A percentile compares a stretch with the other conserved stretches of the same genome.
Conservation (phyloP, 2,797 vertebrate genomes). For the Tadarida brasiliensis region DNA sequence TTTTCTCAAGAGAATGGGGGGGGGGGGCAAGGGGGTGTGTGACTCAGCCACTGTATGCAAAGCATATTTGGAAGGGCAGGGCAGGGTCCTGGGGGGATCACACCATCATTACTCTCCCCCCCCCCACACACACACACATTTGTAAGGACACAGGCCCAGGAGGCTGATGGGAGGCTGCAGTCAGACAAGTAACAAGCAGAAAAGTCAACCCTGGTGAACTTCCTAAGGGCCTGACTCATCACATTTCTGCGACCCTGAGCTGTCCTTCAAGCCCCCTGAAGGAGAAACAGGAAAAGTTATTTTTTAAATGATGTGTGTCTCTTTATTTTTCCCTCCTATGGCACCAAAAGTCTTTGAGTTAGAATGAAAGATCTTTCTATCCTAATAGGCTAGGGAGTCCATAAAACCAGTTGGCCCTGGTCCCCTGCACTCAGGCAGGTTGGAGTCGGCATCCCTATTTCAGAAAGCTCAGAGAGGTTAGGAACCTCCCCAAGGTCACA, state of each 20-base stretch:
- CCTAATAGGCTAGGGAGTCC: neutral
- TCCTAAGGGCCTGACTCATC: neutral
- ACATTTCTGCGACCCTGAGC: neutral
- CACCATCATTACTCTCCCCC: neutral
- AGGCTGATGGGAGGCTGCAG: neutral
- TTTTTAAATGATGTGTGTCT: neutral
- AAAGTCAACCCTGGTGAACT: neutral
- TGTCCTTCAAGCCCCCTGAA: neutral
- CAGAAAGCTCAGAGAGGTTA: neutral
- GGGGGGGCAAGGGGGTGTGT: rapidly evolving
- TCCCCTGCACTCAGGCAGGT: neutral
- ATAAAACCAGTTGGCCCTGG: neutral
- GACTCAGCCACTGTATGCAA: neutral
- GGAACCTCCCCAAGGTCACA: neutral
- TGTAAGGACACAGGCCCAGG: neutral
- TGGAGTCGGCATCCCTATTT: neutral
- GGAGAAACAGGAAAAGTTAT: neutral
- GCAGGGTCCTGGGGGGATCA: neutral
- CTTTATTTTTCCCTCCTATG: neutral
- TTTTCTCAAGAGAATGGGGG: neutral
- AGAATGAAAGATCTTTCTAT: neutral
- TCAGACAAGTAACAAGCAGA: neutral
- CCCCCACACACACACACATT: too few relatives aligned
- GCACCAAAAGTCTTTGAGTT: neutral
- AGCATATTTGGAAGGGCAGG: neutral